Percentiles rank a stretch among this genome's conserved stretches.
These are phyloP conservation scores for Erinaceus europaeus DNA, from an alignment of 2,113 vertebrate genomes.

Conservation along the genomic window DNA sequence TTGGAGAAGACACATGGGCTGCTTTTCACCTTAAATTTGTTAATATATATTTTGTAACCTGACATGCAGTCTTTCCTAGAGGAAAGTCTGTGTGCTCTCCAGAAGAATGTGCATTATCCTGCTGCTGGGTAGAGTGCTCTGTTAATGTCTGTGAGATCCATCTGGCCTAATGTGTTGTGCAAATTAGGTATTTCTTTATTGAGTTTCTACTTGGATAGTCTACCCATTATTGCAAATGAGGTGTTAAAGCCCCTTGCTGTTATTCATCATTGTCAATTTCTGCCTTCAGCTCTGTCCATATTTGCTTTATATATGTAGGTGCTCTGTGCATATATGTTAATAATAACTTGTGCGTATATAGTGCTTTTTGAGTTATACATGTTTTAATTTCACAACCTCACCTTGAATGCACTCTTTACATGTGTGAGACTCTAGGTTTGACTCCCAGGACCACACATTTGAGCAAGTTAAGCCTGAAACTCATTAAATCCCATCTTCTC, in stretches of 20 bases:
- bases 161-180: not conserved
- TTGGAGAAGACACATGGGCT: not conserved
- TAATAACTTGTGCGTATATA: not conserved
- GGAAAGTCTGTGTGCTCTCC: too few relatives aligned
- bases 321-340: not conserved
- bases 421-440: too few relatives aligned
- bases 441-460: too few relatives aligned
- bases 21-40: not conserved
- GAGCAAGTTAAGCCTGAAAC: not conserved
- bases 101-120: not conserved
- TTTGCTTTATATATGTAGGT: not conserved
- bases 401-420: too few relatives aligned
- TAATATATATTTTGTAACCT: not conserved
- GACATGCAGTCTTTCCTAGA: not conserved
- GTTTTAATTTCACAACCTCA: not conserved
- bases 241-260: not conserved
- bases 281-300: not conserved
- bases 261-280: not conserved
- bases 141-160: not conserved
- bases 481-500: not conserved
- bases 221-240: not conserved
- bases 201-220: not conserved
- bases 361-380: not conserved
- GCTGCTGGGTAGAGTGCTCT: not conserved
- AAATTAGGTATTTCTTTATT: not conserved